Evolutionary conservation across 1,140 invertebrate genomes (phyloP).

Genomic region (Archivesica marissinica): DNA sequence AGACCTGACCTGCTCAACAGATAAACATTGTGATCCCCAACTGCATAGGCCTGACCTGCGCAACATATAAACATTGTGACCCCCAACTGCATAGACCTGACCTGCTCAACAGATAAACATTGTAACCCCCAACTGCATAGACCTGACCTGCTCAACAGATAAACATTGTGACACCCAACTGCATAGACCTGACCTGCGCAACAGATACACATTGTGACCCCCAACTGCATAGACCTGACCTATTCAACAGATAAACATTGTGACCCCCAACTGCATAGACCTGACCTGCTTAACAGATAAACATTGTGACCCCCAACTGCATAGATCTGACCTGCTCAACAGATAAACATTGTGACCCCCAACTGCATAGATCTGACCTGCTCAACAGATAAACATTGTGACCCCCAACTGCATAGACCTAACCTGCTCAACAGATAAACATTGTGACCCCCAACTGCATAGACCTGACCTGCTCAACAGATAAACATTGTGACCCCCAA

Average conservation of each 20-base stretch:
- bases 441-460: constrained; percentile 84
- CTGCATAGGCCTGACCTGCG: constrained; percentile 81
- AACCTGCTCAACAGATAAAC: constrained; percentile 75
- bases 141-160: constrained; percentile 75
- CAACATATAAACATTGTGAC: constrained; percentile 80
- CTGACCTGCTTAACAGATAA: constrained; percentile 73
- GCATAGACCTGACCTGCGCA: constrained; percentile 81
- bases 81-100: constrained; percentile 82
- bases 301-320: constrained; percentile 84
- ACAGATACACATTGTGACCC: constrained; percentile 81
- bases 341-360: constrained; percentile 83
- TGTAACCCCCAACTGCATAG: constrained; percentile 83
- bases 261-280: constrained; percentile 84
- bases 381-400: constrained; percentile 79
- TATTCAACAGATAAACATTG: constrained; percentile 77
- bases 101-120: constrained; percentile 79
- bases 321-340: constrained; percentile 79
- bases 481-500: constrained; percentile 84
- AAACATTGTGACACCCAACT: constrained; percentile 84
- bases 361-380: constrained; percentile 82
- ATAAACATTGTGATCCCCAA: constrained; percentile 84
- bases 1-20: constrained; percentile 77
- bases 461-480: constrained; percentile 77
- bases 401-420: constrained; percentile 83
- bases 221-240: constrained; percentile 83